These are phyloP conservation scores for Ferrisia virgata DNA, from an alignment of 2,888 invertebrate genomes.

Conservation along the genomic window DNA sequence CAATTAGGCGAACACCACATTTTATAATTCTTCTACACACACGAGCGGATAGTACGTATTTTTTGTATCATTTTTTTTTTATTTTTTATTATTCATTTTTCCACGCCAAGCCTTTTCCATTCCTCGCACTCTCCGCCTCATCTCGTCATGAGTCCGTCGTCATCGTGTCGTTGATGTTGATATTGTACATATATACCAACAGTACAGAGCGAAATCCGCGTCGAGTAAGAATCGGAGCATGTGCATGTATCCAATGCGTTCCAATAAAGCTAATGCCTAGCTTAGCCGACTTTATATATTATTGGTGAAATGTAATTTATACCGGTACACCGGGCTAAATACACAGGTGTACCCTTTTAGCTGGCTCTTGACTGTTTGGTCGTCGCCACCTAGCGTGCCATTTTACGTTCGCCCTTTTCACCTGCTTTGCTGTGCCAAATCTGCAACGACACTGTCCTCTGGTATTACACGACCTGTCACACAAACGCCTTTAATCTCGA, in stretches of 20 bases:
- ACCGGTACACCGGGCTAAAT: not conserved
- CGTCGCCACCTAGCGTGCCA: not conserved
- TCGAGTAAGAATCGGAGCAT: not conserved
- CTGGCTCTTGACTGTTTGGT: not conserved
- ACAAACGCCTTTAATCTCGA: not conserved
- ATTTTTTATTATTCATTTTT: not conserved
- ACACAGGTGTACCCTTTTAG: not conserved
- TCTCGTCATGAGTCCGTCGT: too few species aligned
- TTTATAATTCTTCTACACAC: not conserved
- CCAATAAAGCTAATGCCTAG: not conserved
- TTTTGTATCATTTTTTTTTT: not conserved
- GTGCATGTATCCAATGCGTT: too few species aligned
- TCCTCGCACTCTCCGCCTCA: too few species aligned
- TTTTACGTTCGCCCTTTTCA: too few species aligned
- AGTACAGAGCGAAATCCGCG: not conserved
- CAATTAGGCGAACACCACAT: not conserved
- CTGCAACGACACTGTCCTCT: not conserved
- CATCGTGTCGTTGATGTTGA: too few species aligned
- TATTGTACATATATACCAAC: too few species aligned
- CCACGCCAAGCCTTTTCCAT: too few species aligned
- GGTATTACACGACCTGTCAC: not conserved
- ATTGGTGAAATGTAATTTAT: slow-evolving; percentile 7
- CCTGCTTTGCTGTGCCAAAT: too few species aligned
- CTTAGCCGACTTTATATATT: not conserved
- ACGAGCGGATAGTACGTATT: not conserved